Evolutionary conservation across 2,888 invertebrate species (phyloP).

Genomic region (Endomychus coccineus): DNA sequence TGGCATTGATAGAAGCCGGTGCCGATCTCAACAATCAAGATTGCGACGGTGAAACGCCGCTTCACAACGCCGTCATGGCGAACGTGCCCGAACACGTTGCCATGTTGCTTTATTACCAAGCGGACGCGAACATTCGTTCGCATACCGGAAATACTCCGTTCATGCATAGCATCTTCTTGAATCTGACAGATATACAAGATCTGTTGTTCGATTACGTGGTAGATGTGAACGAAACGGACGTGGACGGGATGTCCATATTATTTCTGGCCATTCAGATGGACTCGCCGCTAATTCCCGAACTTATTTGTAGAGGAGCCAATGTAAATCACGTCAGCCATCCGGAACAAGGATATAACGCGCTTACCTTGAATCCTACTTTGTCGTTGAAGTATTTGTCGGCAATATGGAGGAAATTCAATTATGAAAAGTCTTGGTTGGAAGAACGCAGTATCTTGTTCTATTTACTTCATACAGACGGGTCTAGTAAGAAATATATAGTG

Average conservation of each 20-base stretch:
- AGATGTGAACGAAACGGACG: conserved; percentile 1
- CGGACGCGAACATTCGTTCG: conserved; percentile 21
- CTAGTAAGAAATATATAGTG: no score
- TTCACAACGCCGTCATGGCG: conserved; percentile 26
- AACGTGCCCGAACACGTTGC: conserved; percentile 25
- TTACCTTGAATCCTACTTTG: no score
- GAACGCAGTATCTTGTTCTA: no score
- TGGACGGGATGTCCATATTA: not conserved
- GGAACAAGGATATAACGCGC: no score
- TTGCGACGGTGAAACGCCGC: conserved; percentile 25
- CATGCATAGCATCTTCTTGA: not conserved
- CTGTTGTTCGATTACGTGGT: conserved; percentile 6
- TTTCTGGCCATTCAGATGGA: not conserved
- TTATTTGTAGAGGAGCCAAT: conserved; percentile 1
- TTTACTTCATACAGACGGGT: no score
- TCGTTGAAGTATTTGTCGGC: no score
- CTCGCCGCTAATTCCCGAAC: not conserved
- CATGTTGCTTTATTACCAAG: conserved; percentile 31
- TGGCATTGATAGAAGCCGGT: conserved; percentile 26
- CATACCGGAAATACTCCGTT: conserved; percentile 3
- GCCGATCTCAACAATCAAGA: conserved; percentile 28
- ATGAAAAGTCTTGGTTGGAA: not conserved
- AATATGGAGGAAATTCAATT: not conserved
- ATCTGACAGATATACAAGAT: conserved; percentile 1
- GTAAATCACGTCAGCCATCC: not conserved